These are phyloP conservation scores for Drosophila suboccidentalis DNA, from an alignment of 2,888 invertebrate species.

Conservation along the genomic window DNA sequence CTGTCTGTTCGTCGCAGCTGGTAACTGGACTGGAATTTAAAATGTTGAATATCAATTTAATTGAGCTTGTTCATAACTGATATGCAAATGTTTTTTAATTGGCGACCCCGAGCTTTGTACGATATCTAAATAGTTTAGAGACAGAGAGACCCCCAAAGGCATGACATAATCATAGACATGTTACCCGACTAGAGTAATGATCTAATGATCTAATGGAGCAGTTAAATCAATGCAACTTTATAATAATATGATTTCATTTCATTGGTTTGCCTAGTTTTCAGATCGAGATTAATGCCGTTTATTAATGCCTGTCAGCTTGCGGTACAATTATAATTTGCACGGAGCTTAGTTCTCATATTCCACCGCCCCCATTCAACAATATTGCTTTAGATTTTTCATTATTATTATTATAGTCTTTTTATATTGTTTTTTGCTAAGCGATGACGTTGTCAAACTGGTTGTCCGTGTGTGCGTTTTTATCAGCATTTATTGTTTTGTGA, in stretches of 20 bases:
- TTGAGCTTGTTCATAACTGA: slow-evolving; percentile 73
- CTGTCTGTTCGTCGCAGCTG: not conserved
- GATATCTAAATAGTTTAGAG: slow-evolving; percentile 27
- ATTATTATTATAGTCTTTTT: not conserved
- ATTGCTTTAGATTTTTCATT: slow-evolving; percentile 18
- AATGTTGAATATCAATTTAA: slow-evolving; percentile 46
- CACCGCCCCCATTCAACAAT: not conserved
- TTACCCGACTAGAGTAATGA: slow-evolving; percentile 12
- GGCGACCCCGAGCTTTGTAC: slow-evolving; percentile 24
- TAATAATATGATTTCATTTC: slow-evolving; percentile 74
- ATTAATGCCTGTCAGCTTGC: slow-evolving; percentile 55
- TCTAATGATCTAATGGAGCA: slow-evolving; percentile 66
- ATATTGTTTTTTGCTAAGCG: slow-evolving; percentile 45
- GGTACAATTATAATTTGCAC: slow-evolving; percentile 48
- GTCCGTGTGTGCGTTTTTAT: slow-evolving; percentile 63
- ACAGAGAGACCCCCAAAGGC: slow-evolving; percentile 21
- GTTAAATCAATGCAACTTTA: slow-evolving; percentile 73
- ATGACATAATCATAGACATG: slow-evolving; percentile 63
- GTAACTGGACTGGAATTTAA: slow-evolving; percentile 11
- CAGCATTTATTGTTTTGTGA: slow-evolving; percentile 79
- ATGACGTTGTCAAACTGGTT: slow-evolving; percentile 79
- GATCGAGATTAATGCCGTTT: slow-evolving; percentile 40
- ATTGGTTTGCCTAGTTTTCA: slow-evolving; percentile 45
- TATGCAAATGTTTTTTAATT: slow-evolving; percentile 70
- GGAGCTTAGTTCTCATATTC: slow-evolving; percentile 5